Conservation (phyloP, 2,113 vertebrate species). For the Leucopsar rothschildi region DNA sequence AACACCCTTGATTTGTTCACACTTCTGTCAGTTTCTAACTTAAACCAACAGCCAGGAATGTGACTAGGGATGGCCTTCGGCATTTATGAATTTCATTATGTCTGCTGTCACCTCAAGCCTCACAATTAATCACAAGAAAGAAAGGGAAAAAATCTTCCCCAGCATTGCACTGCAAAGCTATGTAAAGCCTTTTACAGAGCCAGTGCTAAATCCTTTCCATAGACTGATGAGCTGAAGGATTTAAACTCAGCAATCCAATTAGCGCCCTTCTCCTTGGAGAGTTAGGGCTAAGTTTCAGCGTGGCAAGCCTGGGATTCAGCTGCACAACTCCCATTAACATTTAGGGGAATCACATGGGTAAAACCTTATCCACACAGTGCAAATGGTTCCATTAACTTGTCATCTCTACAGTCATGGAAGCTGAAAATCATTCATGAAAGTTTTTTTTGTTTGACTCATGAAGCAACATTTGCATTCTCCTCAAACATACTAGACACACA, state of each 20-base stretch:
- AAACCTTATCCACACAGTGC: neutral
- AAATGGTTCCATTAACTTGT: neutral
- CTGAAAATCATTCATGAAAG: neutral
- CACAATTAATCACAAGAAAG: constrained; percentile 65
- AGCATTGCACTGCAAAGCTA: constrained; percentile 11
- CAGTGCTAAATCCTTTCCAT: constrained; percentile 45
- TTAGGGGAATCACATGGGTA: neutral
- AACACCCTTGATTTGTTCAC: constrained; percentile 65
- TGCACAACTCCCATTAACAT: neutral
- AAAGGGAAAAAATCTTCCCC: neutral
- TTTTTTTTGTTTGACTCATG: neutral
- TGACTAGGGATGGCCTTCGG: constrained; percentile 59
- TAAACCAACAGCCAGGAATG: constrained; percentile 67
- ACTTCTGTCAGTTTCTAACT: constrained; percentile 59
- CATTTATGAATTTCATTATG: constrained; percentile 68
- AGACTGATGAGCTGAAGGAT: constrained; percentile 44
- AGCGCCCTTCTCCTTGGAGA: constrained; percentile 50
- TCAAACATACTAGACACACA: neutral
- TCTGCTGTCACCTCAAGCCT: constrained; percentile 60
- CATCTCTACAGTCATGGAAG: neutral
- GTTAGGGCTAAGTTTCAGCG: neutral
- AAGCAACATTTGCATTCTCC: neutral
- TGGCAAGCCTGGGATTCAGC: constrained; percentile 8
- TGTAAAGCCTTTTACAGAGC: constrained; percentile 45
- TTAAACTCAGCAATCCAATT: constrained; percentile 59